Base-by-base conservation (phyloP, 2,888 invertebrate genomes). In the Brachypterus glaber region DNA sequence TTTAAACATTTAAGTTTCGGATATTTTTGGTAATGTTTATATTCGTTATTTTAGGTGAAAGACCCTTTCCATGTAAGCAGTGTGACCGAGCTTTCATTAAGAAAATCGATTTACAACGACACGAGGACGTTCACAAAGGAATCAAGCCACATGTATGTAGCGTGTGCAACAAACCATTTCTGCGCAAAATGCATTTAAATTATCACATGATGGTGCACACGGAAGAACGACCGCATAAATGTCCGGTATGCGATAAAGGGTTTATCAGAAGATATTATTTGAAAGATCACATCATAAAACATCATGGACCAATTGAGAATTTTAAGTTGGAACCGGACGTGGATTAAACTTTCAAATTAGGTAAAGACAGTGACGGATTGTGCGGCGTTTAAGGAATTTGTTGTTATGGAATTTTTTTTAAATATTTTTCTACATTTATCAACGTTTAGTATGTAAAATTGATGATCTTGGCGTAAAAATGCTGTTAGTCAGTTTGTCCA, bases 131-230 rank as follows among this genome's bases (percentile, higher is more conserved):
- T 13, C 59, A 59, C 38, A 45, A 53, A 0, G 58, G 55, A 3
- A 35, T 53, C 2, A 57, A 53, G 43, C 57, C 58, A 1, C 51
- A 52, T 29, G 40, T 46, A 11, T 59, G 59, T 31, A 36, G 27
- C 17, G 43, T 52, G 27, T 59, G 59, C 35, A 51, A 52, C 16
- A 58, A 57, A 41, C 47, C 51, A 8, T 59, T 59, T 43, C 45
- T 56, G 35, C 49, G 55, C 16, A 49, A 51, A 15, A 52, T 54
- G 26, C 55, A 57, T 39, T 45, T 58, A 29, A 54, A 52, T 24
- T 53, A 55, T 40, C 59, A 59, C 40, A 51, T 52, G 42, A 57
- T 58, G 52, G 43, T 58, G 4, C 59, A 59, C 36, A 58, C 55
- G 7, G 52, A 54, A 41, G 56, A 58, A 40, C 39, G 56, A 16